Conservation (phyloP, 92 coral and sea anemone species). For the Bergia sp. region DNA sequence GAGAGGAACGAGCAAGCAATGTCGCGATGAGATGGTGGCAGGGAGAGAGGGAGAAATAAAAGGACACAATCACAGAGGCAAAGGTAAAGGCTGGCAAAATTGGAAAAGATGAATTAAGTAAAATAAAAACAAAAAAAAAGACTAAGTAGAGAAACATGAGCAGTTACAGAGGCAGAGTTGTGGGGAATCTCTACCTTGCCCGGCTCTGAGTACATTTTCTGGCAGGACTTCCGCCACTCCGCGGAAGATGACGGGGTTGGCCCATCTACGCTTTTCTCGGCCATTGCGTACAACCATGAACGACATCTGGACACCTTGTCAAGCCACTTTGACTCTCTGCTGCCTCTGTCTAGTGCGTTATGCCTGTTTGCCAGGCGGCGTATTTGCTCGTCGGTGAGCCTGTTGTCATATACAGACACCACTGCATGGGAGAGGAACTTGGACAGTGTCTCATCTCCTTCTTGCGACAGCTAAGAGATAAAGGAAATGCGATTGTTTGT, state of each 20-base stretch:
- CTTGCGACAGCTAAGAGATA: conserved; percentile 20
- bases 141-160: not conserved
- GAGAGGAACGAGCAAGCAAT: not conserved
- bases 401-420: conserved; percentile 48
- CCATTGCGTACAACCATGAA: conserved; percentile 21
- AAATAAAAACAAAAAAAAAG: not conserved
- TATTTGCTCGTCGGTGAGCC: conserved; percentile 50
- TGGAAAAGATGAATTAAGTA: no score
- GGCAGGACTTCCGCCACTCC: conserved; percentile 50
- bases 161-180: not conserved
- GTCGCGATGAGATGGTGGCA: no score
- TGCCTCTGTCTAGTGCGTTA: conserved; percentile 34
- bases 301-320: conserved; percentile 10
- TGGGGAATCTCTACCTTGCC: conserved; percentile 32
- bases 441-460: conserved; percentile 21
- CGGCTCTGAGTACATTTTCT: conserved; percentile 2
- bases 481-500: conserved; percentile 7
- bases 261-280: not conserved
- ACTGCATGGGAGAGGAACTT: conserved; percentile 21
- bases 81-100: not conserved
- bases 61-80: not conserved
- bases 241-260: conserved; percentile 16
- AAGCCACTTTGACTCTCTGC: conserved; percentile 30
- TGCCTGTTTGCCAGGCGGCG: conserved; percentile 46
- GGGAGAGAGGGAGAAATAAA: no score